Conservation (phyloP, 2,113 vertebrate genomes). For the Irena cyanogastra region DNA sequence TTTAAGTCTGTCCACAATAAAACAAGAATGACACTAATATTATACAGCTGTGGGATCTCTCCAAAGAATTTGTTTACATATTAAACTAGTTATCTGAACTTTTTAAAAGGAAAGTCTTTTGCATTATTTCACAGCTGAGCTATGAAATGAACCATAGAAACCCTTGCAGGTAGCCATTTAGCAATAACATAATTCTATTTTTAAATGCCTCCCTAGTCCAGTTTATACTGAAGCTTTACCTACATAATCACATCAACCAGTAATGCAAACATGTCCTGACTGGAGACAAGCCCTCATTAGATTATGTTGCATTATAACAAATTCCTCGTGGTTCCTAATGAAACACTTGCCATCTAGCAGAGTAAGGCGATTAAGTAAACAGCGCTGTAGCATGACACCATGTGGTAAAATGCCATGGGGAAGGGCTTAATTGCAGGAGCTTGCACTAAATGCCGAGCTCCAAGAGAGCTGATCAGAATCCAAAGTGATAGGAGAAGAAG, state of each 20-base stretch:
- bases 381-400: background rate
- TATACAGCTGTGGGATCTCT: background rate
- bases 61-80: background rate
- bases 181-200: background rate
- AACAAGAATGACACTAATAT: background rate
- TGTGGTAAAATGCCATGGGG: slow-evolving; percentile 12
- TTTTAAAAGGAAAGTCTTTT: background rate
- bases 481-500: background rate
- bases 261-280: background rate
- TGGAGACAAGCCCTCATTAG: slow-evolving; percentile 5
- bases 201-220: background rate
- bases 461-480: background rate
- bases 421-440: slow-evolving; percentile 29
- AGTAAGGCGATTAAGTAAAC: slow-evolving; percentile 1
- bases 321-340: slow-evolving; percentile 9
- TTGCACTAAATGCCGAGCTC: background rate
- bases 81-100: background rate
- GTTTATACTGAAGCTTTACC: background rate
- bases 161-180: background rate
- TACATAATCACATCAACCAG: background rate
- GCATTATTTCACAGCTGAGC: background rate
- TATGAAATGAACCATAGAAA: background rate
- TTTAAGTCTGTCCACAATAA: slow-evolving; percentile 28
- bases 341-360: slow-evolving; percentile 32
- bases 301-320: background rate